phyloP scores from a whole-genome alignment of 2,113 vertebrate genomes.

The Gavialis gangeticus region DNA sequence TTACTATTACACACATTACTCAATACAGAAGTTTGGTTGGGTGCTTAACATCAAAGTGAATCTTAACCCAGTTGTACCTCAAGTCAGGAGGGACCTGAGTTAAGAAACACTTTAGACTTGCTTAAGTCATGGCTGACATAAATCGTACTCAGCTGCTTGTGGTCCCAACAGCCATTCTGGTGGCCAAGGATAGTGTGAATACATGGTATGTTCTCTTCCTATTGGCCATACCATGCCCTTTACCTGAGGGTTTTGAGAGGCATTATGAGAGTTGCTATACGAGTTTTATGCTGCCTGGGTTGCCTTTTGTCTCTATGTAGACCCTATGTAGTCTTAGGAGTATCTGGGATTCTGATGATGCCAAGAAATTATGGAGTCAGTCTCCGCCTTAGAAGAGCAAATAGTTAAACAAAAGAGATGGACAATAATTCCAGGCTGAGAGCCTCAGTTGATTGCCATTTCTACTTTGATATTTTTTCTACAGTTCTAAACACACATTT shows the following conservation, averaged over 20 bases:
- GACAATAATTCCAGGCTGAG: not conserved
- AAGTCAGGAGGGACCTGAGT: not conserved
- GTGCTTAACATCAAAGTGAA: not conserved
- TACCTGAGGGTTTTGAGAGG: not conserved
- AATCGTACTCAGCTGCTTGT: not conserved
- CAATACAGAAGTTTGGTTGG: not conserved
- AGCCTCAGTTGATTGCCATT: not conserved
- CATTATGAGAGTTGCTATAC: not conserved
- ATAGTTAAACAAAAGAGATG: not conserved
- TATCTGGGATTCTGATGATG: not conserved
- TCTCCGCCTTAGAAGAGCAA: not conserved
- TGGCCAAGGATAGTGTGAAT: not conserved
- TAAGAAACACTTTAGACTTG: not conserved
- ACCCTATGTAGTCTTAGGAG: not conserved
- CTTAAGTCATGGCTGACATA: not conserved
- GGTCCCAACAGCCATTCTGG: not conserved
- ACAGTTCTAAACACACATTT: not conserved
- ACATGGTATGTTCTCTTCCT: not conserved
- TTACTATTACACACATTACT: too few relatives aligned
- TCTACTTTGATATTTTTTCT: not conserved
- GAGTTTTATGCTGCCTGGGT: not conserved
- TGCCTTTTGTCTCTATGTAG: not conserved
- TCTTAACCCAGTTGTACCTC: not conserved
- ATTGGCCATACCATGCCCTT: not conserved
- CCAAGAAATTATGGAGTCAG: not conserved